These are phyloP conservation scores for Sogatella furcifera DNA, from an alignment of 1,140 invertebrate genomes.

Conservation along the genomic window DNA sequence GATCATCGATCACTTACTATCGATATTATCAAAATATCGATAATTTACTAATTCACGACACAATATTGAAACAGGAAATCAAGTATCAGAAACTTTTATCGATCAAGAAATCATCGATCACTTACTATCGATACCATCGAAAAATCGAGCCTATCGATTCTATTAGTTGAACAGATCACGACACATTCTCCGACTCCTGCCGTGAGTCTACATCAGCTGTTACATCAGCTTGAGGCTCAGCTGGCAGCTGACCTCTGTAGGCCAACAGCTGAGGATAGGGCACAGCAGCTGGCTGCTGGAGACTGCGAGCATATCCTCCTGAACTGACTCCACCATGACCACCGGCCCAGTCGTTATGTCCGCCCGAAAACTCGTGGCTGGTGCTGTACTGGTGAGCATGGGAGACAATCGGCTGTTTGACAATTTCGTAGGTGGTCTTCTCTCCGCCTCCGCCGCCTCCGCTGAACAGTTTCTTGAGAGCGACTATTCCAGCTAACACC, in stretches of 20 bases:
- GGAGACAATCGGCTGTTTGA: conserved; percentile 70
- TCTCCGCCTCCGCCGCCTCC: conserved; percentile 45
- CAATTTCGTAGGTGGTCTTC: conserved; percentile 73
- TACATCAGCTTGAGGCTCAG: neutral
- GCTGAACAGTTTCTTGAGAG: conserved; percentile 59
- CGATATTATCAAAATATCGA: no score
- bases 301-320: conserved; percentile 30
- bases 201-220: no score
- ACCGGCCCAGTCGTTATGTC: conserved; percentile 31
- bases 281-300: conserved; percentile 15
- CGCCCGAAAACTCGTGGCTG: conserved; percentile 54
- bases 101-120: no score
- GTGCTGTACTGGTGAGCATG: conserved; percentile 64
- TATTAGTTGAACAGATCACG: no score
- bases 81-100: no score
- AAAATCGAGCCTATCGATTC: no score
- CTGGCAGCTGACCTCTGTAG: conserved; percentile 13
- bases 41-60: no score
- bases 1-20: no score
- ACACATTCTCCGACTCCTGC: no score
- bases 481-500: conserved; percentile 58
- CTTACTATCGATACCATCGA: no score
- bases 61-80: no score
- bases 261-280: conserved; percentile 17
- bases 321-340: conserved; percentile 29